A percentile compares a stretch with the other conserved stretches of the same genome.
These are phyloP conservation scores for Conops quadrifasciatus DNA, from an alignment of 2,888 invertebrate species.

Conservation along the genomic window DNA sequence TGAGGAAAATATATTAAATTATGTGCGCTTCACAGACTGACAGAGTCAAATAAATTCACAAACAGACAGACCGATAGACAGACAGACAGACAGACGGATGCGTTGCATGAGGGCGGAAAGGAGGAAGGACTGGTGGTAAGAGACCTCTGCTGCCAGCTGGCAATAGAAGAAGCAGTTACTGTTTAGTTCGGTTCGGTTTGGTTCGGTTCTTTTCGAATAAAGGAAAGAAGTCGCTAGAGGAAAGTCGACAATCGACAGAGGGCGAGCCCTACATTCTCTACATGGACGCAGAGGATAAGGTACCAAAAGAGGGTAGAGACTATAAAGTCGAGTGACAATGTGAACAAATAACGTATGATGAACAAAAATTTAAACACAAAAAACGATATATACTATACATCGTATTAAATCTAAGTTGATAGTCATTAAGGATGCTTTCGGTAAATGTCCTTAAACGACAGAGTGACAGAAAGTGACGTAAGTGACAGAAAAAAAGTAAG, in stretches of 20 bases:
- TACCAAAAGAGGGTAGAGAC: background rate
- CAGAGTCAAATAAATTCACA: conserved; percentile 20
- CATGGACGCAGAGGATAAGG: background rate
- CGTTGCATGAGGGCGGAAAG: conserved; percentile 1
- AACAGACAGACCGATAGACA: conserved; percentile 25
- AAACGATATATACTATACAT: too few species aligned
- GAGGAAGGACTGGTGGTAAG: background rate
- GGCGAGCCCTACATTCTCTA: background rate
- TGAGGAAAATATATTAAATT: conserved; percentile 40
- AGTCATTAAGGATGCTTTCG: too few species aligned
- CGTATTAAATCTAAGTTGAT: too few species aligned
- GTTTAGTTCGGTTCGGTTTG: too few species aligned
- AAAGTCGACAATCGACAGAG: background rate
- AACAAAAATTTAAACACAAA: background rate
- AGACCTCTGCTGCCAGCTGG: background rate
- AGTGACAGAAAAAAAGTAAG: background rate
- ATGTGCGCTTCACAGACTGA: conserved; percentile 36
- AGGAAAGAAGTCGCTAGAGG: background rate
- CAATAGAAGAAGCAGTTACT: background rate
- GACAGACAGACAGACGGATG: conserved; percentile 13
- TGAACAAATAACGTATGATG: background rate
- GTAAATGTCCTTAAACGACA: too few species aligned
- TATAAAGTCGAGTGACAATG: background rate
- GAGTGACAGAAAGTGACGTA: background rate
- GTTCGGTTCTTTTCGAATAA: too few species aligned